Percentiles rank a stretch among this genome's conserved stretches.
These are phyloP conservation scores for Psammodynastes pulverulentus DNA, from an alignment of 2,113 vertebrate species.

Conservation along the genomic window DNA sequence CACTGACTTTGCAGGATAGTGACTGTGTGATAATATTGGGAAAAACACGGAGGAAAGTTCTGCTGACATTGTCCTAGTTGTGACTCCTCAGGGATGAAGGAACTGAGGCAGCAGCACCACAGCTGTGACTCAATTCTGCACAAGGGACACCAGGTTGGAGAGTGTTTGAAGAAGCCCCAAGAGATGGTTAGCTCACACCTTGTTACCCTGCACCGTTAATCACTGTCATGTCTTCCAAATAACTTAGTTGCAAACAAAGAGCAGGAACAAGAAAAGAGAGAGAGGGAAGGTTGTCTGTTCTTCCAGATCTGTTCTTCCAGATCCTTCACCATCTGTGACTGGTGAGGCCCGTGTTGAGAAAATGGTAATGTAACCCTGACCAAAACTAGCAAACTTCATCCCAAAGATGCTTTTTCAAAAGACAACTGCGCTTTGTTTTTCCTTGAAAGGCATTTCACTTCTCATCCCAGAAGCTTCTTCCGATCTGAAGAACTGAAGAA, in stretches of 20 bases:
- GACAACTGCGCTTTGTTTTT: background rate
- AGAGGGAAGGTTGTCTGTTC: background rate
- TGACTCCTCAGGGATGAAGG: background rate
- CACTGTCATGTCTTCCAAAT: background rate
- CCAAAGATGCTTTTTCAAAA: background rate
- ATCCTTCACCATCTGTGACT: background rate
- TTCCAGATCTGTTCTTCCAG: background rate
- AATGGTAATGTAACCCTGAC: background rate
- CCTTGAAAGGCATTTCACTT: background rate
- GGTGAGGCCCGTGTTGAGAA: background rate
- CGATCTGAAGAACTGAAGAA: background rate
- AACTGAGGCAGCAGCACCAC: background rate
- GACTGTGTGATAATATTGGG: background rate
- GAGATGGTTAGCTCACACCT: background rate
- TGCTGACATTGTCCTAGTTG: background rate
- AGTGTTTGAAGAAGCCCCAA: background rate
- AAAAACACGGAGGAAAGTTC: background rate
- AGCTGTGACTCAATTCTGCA: background rate
- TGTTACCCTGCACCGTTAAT: background rate
- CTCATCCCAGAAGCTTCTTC: background rate
- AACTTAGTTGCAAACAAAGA: background rate
- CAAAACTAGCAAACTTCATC: background rate
- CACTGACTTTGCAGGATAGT: background rate
- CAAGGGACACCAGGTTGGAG: background rate
- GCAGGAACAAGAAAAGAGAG: background rate